Evolutionary conservation across 1,140 invertebrate species (phyloP).

Genomic region (Globodera ellingtonae): DNA sequence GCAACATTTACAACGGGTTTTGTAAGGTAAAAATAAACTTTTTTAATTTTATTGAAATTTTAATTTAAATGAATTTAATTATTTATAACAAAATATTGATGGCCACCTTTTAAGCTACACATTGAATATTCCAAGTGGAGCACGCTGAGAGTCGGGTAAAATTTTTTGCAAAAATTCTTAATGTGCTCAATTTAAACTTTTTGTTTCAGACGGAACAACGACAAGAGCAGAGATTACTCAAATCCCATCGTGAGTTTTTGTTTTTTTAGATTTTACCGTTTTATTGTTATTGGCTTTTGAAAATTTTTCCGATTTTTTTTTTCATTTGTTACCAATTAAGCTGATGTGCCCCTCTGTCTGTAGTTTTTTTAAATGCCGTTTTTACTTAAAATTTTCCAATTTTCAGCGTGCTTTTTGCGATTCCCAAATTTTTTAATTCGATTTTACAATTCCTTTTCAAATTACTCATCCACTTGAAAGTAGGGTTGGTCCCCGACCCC

Average conservation of each 20-base stretch:
- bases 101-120: slow-evolving; percentile 67
- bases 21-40: slow-evolving; percentile 77
- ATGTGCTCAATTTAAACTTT: background rate
- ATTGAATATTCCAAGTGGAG: slow-evolving; percentile 98
- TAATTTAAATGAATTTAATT: too few relatives aligned
- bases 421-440: background rate
- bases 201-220: slow-evolving; percentile 72
- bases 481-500: too few relatives aligned
- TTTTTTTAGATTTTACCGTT: slow-evolving; percentile 17
- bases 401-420: slow-evolving; percentile 8
- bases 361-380: slow-evolving; percentile 12
- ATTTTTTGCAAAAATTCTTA: slow-evolving; percentile 69
- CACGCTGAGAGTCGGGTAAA: slow-evolving; percentile 96
- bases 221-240: slow-evolving; percentile 97
- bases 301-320: background rate
- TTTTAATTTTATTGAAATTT: background rate
- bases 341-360: background rate
- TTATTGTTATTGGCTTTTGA: background rate
- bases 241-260: slow-evolving; percentile 75
- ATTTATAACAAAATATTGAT: too few relatives aligned
- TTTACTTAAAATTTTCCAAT: slow-evolving; percentile 11
- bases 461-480: background rate
- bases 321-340: background rate
- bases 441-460: slow-evolving; percentile 15
- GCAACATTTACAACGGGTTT: slow-evolving; percentile 98